Base-by-base conservation (phyloP, 2,113 vertebrate species). In the Sphyrna mokarran region DNA sequence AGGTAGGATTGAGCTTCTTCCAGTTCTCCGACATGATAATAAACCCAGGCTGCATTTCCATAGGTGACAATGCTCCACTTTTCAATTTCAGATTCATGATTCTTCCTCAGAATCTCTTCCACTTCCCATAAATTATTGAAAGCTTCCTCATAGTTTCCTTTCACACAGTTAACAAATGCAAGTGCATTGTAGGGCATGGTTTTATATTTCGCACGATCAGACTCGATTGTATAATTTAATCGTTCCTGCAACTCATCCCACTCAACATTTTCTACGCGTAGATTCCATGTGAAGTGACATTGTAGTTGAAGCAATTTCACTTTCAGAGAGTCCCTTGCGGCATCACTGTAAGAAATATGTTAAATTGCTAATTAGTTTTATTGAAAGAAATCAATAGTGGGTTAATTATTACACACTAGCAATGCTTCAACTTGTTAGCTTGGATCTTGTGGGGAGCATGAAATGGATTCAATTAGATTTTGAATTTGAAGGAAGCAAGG, bases 221-320 rank as follows among this genome's bases (percentile, higher is more conserved):
- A 37, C 78, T 83, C 48, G 29, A 29, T 89, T 48, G 26, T 89
- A 58, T 58, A 89, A 14, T 89, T 14, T 89, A 97, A 95, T 78
- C 96, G 96, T 78, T 96, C 80, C 29, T 68, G 66, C 69, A 97
- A 26, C 8, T 69, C 89, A n/a, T 87, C 96, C 69, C 96, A 95
- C 33, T 96, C 96, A 78, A 86, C 96, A 85, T 66, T 96, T 90
- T 85, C 76, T 78, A 96, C 96, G 37, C 69, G 86, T 14, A 97
- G 90, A 37, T 23, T 61, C 97, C 97, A 97, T 29, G 96, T 97
- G 95, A 97, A 97, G 91, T 96, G 96, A 69, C 96, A 97, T 95
- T 97, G 96, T 33, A 97, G 76, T 66, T 96, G 61, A 66, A 86
- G 66, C 76, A 97, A 95, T 8, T 96, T 96, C 11, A 78, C 72